Conservation (phyloP, 2,888 invertebrate species). For the Tetheella fluctuosa region DNA sequence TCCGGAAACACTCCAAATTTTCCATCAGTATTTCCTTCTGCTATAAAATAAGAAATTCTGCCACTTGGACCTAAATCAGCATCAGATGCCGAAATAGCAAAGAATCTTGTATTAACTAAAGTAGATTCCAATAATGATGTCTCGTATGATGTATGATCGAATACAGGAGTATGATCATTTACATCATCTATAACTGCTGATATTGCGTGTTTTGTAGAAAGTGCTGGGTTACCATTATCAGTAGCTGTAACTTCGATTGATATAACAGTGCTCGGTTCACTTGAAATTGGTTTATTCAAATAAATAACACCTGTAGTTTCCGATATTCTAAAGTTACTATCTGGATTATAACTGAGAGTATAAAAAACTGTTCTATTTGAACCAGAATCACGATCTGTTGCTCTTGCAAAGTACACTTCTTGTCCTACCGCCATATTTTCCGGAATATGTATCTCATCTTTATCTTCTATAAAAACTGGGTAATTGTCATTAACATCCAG, state of each 20-base stretch:
- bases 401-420: constrained; percentile 94
- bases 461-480: constrained; percentile 91
- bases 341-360: constrained; percentile 90
- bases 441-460: constrained; percentile 90
- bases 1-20: constrained; percentile 98
- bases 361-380: constrained; percentile 94
- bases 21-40: constrained; percentile 92
- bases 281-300: constrained; percentile 90
- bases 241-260: constrained; percentile 92
- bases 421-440: constrained; percentile 97
- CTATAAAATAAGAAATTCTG: constrained; percentile 91
- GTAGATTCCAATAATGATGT: constrained; percentile 95
- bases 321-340: constrained; percentile 92
- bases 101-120: constrained; percentile 95
- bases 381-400: constrained; percentile 94
- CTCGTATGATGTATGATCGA: constrained; percentile 96
- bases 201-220: constrained; percentile 90
- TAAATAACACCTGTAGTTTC: constrained; percentile 95
- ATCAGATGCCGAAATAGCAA: constrained; percentile 95
- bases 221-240: constrained; percentile 91
- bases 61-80: constrained; percentile 93
- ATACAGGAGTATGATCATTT: constrained; percentile 97
- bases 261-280: constrained; percentile 88
- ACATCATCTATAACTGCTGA: constrained; percentile 92
- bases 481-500: constrained; percentile 96